Percentiles rank a stretch among this genome's conserved stretches.
These are phyloP conservation scores for Drosophila neotestacea DNA, from an alignment of 2,888 invertebrate genomes.

Conservation along the genomic window DNA sequence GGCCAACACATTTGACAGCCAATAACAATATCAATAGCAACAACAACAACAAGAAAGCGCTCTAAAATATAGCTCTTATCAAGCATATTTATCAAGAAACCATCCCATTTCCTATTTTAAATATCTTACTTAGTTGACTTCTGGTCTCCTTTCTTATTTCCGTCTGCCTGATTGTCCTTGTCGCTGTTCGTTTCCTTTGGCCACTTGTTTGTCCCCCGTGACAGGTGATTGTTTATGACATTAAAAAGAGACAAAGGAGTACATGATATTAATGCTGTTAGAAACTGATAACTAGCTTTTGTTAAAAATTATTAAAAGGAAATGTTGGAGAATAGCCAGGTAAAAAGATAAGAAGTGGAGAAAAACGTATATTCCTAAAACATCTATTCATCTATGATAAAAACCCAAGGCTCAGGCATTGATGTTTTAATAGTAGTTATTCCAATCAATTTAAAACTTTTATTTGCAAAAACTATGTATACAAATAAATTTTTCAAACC, in stretches of 20 bases:
- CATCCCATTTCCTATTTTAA: constrained; percentile 41
- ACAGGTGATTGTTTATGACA: constrained; percentile 35
- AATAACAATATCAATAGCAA: constrained; percentile 29
- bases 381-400: too few species aligned
- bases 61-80: constrained; percentile 40
- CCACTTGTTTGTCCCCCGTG: constrained; percentile 34
- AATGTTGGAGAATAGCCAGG: neutral
- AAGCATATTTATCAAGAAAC: constrained; percentile 46
- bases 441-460: too few species aligned
- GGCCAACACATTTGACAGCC: constrained; percentile 47
- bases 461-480: too few species aligned
- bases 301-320: neutral
- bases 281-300: constrained; percentile 2
- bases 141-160: neutral
- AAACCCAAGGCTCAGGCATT: too few species aligned
- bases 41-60: constrained; percentile 11
- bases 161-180: neutral
- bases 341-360: too few species aligned
- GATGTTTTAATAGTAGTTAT: too few species aligned
- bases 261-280: constrained; percentile 16
- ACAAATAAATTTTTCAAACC: too few species aligned
- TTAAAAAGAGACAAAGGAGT: neutral
- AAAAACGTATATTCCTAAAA: too few species aligned
- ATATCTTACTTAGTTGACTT: constrained; percentile 33
- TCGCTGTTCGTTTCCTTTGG: constrained; percentile 24